Conservation (phyloP, 2,888 invertebrate species). For the Atrina japonica region DNA sequence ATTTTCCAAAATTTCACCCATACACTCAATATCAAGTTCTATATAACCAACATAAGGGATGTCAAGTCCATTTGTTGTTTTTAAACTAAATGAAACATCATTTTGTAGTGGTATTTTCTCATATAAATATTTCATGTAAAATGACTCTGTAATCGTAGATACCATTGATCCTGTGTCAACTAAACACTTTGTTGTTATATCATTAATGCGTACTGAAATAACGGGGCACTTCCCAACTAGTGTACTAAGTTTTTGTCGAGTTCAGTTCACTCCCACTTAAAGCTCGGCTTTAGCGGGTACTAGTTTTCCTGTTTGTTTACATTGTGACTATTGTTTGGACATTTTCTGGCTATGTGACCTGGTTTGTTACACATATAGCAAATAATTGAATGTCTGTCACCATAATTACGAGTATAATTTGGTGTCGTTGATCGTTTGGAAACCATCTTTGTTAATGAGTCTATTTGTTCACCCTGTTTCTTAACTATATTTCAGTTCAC, state of each 20-base stretch:
- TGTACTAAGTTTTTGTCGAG: too few species aligned
- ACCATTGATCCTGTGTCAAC: constrained; percentile 20
- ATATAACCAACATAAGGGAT: constrained; percentile 5
- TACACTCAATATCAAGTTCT: constrained; percentile 2
- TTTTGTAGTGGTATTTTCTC: neutral
- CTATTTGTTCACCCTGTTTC: too few species aligned
- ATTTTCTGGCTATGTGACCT: constrained; percentile 22
- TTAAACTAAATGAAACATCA: neutral
- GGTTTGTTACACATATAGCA: neutral
- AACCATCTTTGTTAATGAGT: too few species aligned
- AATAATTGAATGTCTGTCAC: too few species aligned
- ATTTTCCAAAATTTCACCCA: neutral
- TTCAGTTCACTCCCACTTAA: neutral
- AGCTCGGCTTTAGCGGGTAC: constrained; percentile 5
- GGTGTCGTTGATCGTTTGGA: too few species aligned
- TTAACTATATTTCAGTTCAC: neutral
- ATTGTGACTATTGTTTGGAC: neutral
- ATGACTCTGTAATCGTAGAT: constrained; percentile 5
- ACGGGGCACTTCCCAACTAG: constrained; percentile 8
- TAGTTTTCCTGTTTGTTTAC: too few species aligned
- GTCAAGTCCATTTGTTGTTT: neutral
- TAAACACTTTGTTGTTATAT: constrained; percentile 6
- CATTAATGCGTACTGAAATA: constrained; percentile 7
- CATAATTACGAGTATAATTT: too few species aligned
- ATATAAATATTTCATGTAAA: constrained; percentile 2